Conservation (phyloP, 2,888 invertebrate species). For the Hermaeophaga mercurialis region DNA sequence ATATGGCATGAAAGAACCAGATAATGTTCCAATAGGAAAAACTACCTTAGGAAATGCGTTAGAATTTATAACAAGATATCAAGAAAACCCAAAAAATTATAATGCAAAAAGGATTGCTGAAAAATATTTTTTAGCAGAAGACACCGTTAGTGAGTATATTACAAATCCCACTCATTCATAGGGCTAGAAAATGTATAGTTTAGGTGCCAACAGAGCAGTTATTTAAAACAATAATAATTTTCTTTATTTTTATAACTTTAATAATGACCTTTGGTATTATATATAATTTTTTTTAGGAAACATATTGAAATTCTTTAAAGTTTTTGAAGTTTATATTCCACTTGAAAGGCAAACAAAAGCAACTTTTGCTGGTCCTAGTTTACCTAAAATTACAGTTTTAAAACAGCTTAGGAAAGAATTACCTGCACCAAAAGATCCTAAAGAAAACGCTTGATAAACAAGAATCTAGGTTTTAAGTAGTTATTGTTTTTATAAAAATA, state of each 20-base stretch:
- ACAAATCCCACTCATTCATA: no score
- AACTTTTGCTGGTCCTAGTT: constrained; percentile 52
- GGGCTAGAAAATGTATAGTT: no score
- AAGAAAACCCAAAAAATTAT: constrained; percentile 64
- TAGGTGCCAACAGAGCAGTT: no score
- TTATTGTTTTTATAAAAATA: no score
- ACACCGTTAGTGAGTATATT: constrained; percentile 62
- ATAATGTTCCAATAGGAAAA: constrained; percentile 65
- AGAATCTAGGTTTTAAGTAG: constrained; percentile 19
- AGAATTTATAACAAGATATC: constrained; percentile 69
- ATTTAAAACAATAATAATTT: no score
- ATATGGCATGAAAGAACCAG: constrained; percentile 72
- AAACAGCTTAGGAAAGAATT: constrained; percentile 37
- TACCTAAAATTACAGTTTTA: constrained; percentile 42
- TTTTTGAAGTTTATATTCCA: constrained; percentile 71
- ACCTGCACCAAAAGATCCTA: constrained; percentile 24
- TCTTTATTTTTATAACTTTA: no score
- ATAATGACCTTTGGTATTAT: no score
- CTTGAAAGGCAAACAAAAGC: constrained; percentile 49
- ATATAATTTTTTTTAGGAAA: constrained; percentile 40
- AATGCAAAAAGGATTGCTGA: constrained; percentile 67
- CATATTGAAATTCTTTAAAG: constrained; percentile 65
- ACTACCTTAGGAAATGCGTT: constrained; percentile 69
- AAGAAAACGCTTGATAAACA: constrained; percentile 25
- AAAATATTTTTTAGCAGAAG: constrained; percentile 70